Evolutionary conservation across 2,113 vertebrate species (phyloP), one percentile per base, ranked within the genome.

Genomic region (Nothoprocta pentlandii): DNA sequence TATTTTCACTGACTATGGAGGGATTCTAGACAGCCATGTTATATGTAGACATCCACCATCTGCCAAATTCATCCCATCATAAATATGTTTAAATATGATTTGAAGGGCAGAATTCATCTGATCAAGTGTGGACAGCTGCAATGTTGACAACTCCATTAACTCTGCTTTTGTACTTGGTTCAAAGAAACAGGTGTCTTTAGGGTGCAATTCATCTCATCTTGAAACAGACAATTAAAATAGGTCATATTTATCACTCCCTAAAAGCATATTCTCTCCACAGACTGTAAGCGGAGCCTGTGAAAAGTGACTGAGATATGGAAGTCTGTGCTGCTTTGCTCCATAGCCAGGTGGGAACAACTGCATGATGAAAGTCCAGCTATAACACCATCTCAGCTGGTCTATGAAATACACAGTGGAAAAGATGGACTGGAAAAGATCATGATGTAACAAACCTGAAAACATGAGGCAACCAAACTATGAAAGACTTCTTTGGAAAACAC

Each of bases 401-500:
- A 73, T 64, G 70, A 47, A 82, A 80, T 10, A 6, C 87, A 22
- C 46, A 66, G 30, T 11, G 67, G n/a, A n/a, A n/a, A n/a, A n/a
- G n/a, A n/a, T n/a, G n/a, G 62, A 59, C 21, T 64, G 49, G 56
- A 47, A 85, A 85, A 71, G 12, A 5, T 73, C 5, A 28, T 44
- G 12, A 68, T 5, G 4, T 67, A 64, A 75, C n/a, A 56, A 78
- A 56, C 42, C 30, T 61, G 36, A 91, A 44, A 61, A 44, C 5
- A 12, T 34, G 16, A 17, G 23, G 84, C 44, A 61, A 47, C 9
- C 3, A 73, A 76, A 51, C 21, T 94, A 63, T 26, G 53, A 34
- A 61, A 30, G 47, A 61, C 61, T 91, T 89, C 58, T 73, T 85
- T 46, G 67, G 42, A 85, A 87, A 91, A 91, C 64, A 84, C n/a